Evolutionary conservation across 30 jellyfish, hydroid and myxozoan species (phyloP).

Genomic region (Hydra vulgaris): DNA sequence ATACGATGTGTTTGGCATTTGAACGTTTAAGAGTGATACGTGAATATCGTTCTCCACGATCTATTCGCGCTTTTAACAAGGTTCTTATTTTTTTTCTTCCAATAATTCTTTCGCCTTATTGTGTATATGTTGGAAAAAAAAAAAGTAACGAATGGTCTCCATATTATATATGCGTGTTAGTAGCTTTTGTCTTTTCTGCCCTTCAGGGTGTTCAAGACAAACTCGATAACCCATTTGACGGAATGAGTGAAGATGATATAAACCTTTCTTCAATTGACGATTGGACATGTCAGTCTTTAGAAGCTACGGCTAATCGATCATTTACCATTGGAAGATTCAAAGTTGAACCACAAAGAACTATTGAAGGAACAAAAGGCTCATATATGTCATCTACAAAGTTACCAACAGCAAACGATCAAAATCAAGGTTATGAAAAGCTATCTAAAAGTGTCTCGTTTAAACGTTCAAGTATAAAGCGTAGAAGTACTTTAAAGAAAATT

Average conservation of each 20-base stretch:
- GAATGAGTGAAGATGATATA: conserved; percentile 96
- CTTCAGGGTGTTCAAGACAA: conserved; percentile 98
- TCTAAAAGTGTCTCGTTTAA: background rate
- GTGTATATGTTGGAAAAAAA: conserved; percentile 41
- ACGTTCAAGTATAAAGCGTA: conserved; percentile 31
- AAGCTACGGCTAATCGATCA: conserved; percentile 90
- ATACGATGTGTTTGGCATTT: conserved; percentile 64
- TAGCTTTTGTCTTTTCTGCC: conserved; percentile 79
- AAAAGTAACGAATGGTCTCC: conserved; percentile 62
- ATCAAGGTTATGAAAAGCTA: background rate
- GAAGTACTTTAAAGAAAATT: conserved; percentile 21
- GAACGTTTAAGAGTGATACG: conserved; percentile 97
- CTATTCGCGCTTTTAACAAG: conserved; percentile 93
- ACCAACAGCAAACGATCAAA: background rate
- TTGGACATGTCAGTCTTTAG: conserved; percentile 90
- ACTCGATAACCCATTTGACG: conserved; percentile 94
- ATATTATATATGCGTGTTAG: conserved; percentile 63
- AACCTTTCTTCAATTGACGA: conserved; percentile 82
- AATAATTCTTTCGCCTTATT: conserved; percentile 74
- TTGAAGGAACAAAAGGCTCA: conserved; percentile 33
- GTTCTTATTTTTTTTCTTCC: conserved; percentile 76
- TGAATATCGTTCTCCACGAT: conserved; percentile 94
- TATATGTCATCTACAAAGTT: conserved; percentile 17
- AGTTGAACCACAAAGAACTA: conserved; percentile 15
- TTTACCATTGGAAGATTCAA: conserved; percentile 89